Percentiles rank a stretch among this genome's conserved stretches.
These are phyloP conservation scores for Bothrops alternatus DNA, from an alignment of 2,797 vertebrate species.

Conservation along the genomic window DNA sequence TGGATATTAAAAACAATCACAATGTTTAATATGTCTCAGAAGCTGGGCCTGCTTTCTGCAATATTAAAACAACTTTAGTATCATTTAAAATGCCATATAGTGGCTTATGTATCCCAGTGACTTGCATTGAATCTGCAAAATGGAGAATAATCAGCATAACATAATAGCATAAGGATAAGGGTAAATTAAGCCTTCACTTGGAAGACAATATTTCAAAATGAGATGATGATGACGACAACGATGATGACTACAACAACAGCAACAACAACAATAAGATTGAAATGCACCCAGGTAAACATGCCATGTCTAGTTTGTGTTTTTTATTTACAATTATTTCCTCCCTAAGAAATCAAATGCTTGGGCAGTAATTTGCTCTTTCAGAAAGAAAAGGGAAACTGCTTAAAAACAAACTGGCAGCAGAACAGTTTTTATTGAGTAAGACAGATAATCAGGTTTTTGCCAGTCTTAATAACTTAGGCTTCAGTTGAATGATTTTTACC, in stretches of 20 bases:
- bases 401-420: slow-evolving; percentile 11
- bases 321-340: background rate
- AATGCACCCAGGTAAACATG: background rate
- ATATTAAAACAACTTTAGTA: background rate
- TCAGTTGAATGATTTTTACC: background rate
- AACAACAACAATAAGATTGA: background rate
- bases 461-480: background rate
- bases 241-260: background rate
- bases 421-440: slow-evolving; percentile 8
- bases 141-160: background rate
- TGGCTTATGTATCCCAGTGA: background rate
- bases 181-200: background rate
- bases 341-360: background rate
- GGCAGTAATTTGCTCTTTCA: background rate
- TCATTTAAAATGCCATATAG: background rate
- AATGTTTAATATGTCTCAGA: background rate
- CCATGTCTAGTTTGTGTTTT: background rate
- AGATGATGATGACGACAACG: background rate
- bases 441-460: slow-evolving; percentile 20
- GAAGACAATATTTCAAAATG: no score
- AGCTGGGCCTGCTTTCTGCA: background rate
- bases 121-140: background rate
- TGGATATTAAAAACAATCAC: background rate
- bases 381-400: slow-evolving; percentile 1
- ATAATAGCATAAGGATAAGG: background rate